Evolutionary conservation across 2,888 invertebrate genomes (phyloP).

Genomic region (Synanthedon andrenaeformis): DNA sequence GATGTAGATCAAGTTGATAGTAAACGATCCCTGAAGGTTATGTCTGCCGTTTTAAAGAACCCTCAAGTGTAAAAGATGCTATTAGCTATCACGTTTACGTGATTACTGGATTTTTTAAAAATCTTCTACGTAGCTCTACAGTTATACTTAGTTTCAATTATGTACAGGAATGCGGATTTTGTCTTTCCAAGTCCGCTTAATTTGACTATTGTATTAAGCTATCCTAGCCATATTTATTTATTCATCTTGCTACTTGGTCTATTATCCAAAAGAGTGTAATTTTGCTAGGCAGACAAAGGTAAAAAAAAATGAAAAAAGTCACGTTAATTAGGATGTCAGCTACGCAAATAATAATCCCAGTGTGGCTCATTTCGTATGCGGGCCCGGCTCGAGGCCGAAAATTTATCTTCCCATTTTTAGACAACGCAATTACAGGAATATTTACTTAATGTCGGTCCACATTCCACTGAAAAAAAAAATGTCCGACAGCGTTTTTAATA

Average conservation of each 20-base stretch:
- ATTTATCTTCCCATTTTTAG: slow-evolving; percentile 52
- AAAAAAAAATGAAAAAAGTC: slow-evolving; percentile 35
- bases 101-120: no score
- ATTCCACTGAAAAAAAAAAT: slow-evolving; percentile 27
- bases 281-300: slow-evolving; percentile 35
- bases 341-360: slow-evolving; percentile 60
- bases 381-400: slow-evolving; percentile 38
- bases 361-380: slow-evolving; percentile 57
- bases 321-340: slow-evolving; percentile 63
- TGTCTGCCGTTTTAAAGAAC: no score
- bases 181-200: neutral
- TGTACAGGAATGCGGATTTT: no score
- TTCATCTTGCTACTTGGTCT: slow-evolving; percentile 14
- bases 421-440: slow-evolving; percentile 58
- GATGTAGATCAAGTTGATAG: no score
- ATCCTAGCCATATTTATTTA: slow-evolving; percentile 15
- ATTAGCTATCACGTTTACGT: no score
- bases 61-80: no score
- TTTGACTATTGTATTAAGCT: slow-evolving; percentile 1
- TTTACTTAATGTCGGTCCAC: slow-evolving; percentile 45
- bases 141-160: no score
- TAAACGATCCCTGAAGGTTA: no score
- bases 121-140: no score
- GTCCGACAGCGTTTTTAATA: slow-evolving; percentile 35
- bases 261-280: slow-evolving; percentile 38